phyloP scores from a whole-genome alignment of 2,797 vertebrate species.

The Psittacula echo region DNA sequence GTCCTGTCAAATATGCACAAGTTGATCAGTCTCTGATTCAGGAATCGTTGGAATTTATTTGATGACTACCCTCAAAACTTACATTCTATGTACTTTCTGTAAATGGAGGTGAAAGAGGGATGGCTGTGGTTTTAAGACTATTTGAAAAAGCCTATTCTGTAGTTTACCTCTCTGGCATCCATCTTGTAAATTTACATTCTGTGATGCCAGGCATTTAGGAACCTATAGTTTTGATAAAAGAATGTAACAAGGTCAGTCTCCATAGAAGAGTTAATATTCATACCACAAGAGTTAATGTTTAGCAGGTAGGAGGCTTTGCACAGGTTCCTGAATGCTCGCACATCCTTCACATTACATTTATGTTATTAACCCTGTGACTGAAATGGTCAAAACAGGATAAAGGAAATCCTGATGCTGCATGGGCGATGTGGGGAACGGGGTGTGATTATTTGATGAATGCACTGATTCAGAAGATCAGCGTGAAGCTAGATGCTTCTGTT shows the following conservation, averaged over 20 bases:
- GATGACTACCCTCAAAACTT: slow-evolving; percentile 25
- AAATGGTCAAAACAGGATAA: neutral
- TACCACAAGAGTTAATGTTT: neutral
- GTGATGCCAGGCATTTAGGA: slow-evolving; percentile 7
- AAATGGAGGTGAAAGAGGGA: slow-evolving; percentile 31
- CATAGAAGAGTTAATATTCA: neutral
- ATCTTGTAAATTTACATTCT: slow-evolving; percentile 45
- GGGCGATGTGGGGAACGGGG: neutral
- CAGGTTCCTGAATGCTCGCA: neutral
- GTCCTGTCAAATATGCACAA: neutral
- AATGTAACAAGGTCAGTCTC: neutral
- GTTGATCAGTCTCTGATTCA: slow-evolving; percentile 41
- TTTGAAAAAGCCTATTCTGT: slow-evolving; percentile 63
- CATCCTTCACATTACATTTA: neutral
- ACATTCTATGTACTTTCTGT: slow-evolving; percentile 31
- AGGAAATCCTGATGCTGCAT: neutral
- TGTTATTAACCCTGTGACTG: neutral
- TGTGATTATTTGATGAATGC: neutral
- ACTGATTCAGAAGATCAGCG: neutral
- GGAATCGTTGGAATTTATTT: slow-evolving; percentile 33
- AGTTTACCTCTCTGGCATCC: slow-evolving; percentile 55
- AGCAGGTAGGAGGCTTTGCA: neutral
- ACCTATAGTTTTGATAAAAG: slow-evolving; percentile 5
- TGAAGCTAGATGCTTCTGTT: neutral
- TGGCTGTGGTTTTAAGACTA: slow-evolving; percentile 42